phyloP scores from a whole-genome alignment of 2,113 vertebrate genomes.

The Beaufortia kweichowensis region DNA sequence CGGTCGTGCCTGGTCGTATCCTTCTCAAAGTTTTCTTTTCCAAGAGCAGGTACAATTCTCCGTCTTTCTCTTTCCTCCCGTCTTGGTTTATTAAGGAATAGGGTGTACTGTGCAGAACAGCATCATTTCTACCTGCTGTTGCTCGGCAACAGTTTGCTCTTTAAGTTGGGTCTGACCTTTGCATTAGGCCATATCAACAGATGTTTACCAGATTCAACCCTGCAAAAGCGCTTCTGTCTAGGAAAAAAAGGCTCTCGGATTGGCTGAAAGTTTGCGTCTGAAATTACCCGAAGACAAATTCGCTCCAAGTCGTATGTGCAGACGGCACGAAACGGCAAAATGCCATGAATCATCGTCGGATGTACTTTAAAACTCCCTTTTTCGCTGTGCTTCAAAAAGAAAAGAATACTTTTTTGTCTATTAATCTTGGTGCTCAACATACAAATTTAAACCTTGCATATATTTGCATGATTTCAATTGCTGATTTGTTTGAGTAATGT shows the following conservation, averaged over 20 bases:
- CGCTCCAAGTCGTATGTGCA: conserved; percentile 17
- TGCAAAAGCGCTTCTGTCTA: conserved; percentile 1
- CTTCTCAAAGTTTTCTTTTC: conserved; percentile 64
- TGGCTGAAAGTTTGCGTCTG: conserved; percentile 32
- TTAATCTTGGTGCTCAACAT: conserved; percentile 58
- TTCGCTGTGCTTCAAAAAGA: conserved; percentile 12
- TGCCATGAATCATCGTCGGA: conserved; percentile 37
- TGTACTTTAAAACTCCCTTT: conserved; percentile 9
- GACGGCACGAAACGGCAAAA: neutral
- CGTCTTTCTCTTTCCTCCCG: neutral
- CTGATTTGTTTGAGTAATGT: conserved; percentile 64
- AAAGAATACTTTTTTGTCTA: conserved; percentile 48
- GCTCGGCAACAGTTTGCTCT: conserved; percentile 81
- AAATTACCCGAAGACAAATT: conserved; percentile 19
- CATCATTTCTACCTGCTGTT: conserved; percentile 71
- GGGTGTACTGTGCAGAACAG: conserved; percentile 68
- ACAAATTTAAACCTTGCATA: conserved; percentile 52
- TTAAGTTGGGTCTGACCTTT: conserved; percentile 73
- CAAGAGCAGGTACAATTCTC: conserved; percentile 30
- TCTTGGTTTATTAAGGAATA: conserved; percentile 59
- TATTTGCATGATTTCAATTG: conserved; percentile 63
- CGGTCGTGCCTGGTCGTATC: conserved; percentile 88
- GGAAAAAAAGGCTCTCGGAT: too few relatives aligned
- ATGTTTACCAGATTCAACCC: conserved; percentile 53
- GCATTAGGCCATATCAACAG: conserved; percentile 50